Evolutionary conservation across 2,113 vertebrate genomes (phyloP), one percentile per base, ranked within the genome.

Genomic region (Melanostigma gelatinosum): DNA sequence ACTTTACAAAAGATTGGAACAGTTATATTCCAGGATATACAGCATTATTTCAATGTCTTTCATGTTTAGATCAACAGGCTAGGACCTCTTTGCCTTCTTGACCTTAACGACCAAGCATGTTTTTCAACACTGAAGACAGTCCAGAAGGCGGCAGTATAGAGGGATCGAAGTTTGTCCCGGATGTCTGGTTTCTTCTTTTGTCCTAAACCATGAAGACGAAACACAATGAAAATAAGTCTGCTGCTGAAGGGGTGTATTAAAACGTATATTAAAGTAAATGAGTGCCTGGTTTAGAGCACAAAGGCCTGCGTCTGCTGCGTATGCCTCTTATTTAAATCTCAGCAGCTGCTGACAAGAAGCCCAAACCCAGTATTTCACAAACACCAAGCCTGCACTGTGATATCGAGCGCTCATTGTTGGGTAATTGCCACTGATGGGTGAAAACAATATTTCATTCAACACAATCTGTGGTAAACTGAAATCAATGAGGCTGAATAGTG

Each of bases 401-500:
- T 83, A 87, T 86, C 52, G 67, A 82, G 75, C 81, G 44, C 38
- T 52, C 38, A 79, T 91, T 89, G 89, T 86, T 77, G 70, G 73
- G 80, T 91, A 93, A 93, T 92, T 89, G 89, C 79, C 67, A 57
- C 83, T 87, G 85, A 88, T 87, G 80, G 78, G 82, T 62, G 72
- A 84, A 82, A 82, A 85, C 58, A 91, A 84, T 80, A 88, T 83
- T 89, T 90, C 75, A 91, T 90, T 91, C 87, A 85, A 72, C 79
- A 80, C 86, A 89, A 85, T 92, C 80, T 87, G 81, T 69, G 82
- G 82, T 91, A 90, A 93, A 91, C 78, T 92, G 87, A 93, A 94
- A 94, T 94, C 91, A 90, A 93, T 93, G 84, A 89, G 83, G 76
- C 84, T 85, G 86, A 89, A 93, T 87, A 74, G 86, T 75, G 82